Evolutionary conservation across 2,113 vertebrate species (phyloP).

Genomic region (Microtus ochrogaster): DNA sequence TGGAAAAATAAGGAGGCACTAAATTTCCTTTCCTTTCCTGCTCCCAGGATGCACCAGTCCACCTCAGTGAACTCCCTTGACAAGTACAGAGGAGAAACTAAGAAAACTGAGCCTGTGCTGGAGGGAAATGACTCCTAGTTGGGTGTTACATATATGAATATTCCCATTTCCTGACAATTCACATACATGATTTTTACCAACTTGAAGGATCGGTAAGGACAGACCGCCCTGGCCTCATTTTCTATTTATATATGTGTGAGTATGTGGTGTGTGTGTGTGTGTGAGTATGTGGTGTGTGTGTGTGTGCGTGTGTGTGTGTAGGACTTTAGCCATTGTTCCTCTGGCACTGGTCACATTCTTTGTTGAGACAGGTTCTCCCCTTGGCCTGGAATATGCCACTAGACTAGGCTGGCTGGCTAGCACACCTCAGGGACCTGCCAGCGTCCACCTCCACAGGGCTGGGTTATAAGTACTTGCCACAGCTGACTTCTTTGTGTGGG

Average conservation of each 20-base stretch:
- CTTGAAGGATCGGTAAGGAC: background rate
- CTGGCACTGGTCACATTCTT: background rate
- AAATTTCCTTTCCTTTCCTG: constrained; percentile 56
- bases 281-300: no score
- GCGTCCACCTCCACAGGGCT: background rate
- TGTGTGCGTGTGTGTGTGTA: no score
- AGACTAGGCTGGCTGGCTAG: background rate
- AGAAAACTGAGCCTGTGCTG: constrained; percentile 32
- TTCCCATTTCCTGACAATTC: constrained; percentile 36
- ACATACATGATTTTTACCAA: background rate
- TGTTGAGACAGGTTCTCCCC: background rate
- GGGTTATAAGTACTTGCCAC: background rate
- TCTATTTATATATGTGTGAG: background rate
- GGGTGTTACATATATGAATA: background rate
- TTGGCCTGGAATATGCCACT: background rate
- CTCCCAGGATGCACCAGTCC: background rate
- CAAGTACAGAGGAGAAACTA: background rate
- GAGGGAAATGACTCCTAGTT: constrained; percentile 32
- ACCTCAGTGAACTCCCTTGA: constrained; percentile 29
- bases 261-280: no score
- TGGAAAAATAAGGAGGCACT: constrained; percentile 51
- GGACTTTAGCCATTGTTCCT: background rate
- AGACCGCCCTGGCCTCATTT: background rate
- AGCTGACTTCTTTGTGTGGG: background rate
- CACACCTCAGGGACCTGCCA: background rate